A percentile compares a stretch with the other conserved stretches of the same genome.
phyloP scores from a whole-genome alignment of 2,113 vertebrate genomes.

The Osmerus mordax region DNA sequence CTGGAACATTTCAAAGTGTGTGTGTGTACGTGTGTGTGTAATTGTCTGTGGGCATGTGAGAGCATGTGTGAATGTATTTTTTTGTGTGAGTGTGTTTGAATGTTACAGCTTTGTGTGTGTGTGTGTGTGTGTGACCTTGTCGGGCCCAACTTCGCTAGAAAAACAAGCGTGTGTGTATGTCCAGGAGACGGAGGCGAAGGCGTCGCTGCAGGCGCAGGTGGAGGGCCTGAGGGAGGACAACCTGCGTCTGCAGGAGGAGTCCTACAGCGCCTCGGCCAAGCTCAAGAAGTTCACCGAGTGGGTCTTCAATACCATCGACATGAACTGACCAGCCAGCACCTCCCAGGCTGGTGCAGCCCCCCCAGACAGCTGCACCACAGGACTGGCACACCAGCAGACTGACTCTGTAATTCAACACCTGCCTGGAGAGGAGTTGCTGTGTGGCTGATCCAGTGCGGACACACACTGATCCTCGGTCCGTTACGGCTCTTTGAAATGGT shows the following conservation, averaged over 20 bases:
- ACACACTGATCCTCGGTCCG: not conserved
- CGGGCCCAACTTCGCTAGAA: not conserved
- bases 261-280: slow-evolving; percentile 91
- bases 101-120: not conserved
- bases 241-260: slow-evolving; percentile 91
- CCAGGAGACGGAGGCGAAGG: slow-evolving; percentile 93
- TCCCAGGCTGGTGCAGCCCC: not conserved
- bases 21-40: not conserved
- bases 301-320: slow-evolving; percentile 98
- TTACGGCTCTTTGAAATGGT: not conserved
- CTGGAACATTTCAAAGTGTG: no score
- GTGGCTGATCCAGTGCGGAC: no score
- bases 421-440: no score
- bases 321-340: slow-evolving; percentile 76
- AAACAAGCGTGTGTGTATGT: not conserved
- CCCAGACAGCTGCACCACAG: not conserved
- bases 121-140: slow-evolving; percentile 2
- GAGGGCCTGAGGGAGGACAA: slow-evolving; percentile 90
- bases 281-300: slow-evolving; percentile 97
- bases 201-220: slow-evolving; percentile 85
- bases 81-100: not conserved
- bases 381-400: not conserved
- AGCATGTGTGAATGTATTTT: not conserved
- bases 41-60: not conserved
- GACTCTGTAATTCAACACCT: no score